Evolutionary conservation across 2,113 vertebrate species (phyloP), one percentile per base, ranked within the genome.

Genomic region (Pseudopodoces humilis): DNA sequence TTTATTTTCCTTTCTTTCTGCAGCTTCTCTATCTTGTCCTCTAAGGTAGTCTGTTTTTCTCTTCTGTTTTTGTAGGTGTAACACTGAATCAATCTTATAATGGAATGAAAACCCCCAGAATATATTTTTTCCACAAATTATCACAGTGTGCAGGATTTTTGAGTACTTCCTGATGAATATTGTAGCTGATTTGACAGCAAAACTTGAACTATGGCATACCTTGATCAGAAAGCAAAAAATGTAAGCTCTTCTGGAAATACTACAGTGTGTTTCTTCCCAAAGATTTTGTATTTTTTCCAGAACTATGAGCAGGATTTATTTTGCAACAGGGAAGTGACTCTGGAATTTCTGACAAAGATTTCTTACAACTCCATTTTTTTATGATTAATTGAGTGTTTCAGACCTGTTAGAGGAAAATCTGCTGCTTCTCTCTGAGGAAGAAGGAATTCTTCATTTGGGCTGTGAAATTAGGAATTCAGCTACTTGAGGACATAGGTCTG

Each of bases 121-220:
- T 10, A 44, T 41, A 5, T 7, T 76, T 77, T 68, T 75, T 37
- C 41, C 21, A 35, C 43, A 14, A 27, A 53, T 24, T 55, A 59
- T 58, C 18, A 4, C 13, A 39, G 5, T 41, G 13, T 17, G 75
- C 3, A 7, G 31, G 27, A 52, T 83, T 71, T 76, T 22, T 1
- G 50, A 68, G 9, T 55, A 14, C 46, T 64, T 78, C 17, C 12
- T 60, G 30, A 69, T 59, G 23, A 60, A 9, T 7, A 49, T 31
- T 19, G 21, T 16, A 39, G 18, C 8, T 82, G 78, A 52, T 78
- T 58, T 70, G 62, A 37, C 12, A 62, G n/a, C 12, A 59, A 14
- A 82, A 8, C 5, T 47, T 0, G 0, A 72, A 59, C 12, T 41
- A 11, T 46, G 4, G 13, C 49, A 63, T 44, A 18, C 17, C 15